Percentiles rank a stretch among this genome's conserved stretches.
Conservation (phyloP, 2,797 vertebrate genomes). For the Sciurus carolinensis region DNA sequence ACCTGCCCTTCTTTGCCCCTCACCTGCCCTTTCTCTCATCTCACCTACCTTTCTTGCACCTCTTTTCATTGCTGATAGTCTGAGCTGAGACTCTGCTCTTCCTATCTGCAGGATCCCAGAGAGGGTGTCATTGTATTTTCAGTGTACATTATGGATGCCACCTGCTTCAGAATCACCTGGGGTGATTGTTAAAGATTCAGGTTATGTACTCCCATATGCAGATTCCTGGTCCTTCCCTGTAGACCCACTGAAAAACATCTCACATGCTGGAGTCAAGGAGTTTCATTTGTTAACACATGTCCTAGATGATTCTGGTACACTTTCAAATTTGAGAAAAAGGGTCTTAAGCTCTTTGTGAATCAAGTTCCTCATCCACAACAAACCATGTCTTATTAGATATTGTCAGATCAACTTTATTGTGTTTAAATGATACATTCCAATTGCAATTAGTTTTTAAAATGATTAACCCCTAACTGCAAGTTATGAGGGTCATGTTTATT, state of each 20-base stretch:
- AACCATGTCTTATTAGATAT: not conserved
- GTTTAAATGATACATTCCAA: not conserved
- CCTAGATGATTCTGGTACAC: not conserved
- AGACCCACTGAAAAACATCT: not conserved
- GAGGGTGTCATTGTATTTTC: not conserved
- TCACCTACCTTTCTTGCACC: not conserved
- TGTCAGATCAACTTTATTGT: not conserved
- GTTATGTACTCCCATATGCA: not conserved
- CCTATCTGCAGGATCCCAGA: not conserved
- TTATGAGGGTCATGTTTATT: not conserved
- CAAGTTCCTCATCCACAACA: not conserved
- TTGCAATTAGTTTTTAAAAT: slow-evolving; percentile 13
- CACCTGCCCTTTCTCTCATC: too few relatives aligned
- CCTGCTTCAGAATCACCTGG: not conserved
- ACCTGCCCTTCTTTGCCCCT: too few relatives aligned
- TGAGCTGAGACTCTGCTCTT: not conserved
- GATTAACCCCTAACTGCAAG: not conserved
- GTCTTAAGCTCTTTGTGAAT: not conserved
- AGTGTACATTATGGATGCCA: not conserved
- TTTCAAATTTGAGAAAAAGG: not conserved
- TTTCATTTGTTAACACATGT: not conserved
- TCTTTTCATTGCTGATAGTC: not conserved
- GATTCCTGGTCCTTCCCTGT: not conserved
- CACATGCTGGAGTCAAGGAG: not conserved
- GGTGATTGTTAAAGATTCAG: not conserved